phyloP scores from a whole-genome alignment of 2,888 invertebrate genomes.

The Drosophila stalkeri region DNA sequence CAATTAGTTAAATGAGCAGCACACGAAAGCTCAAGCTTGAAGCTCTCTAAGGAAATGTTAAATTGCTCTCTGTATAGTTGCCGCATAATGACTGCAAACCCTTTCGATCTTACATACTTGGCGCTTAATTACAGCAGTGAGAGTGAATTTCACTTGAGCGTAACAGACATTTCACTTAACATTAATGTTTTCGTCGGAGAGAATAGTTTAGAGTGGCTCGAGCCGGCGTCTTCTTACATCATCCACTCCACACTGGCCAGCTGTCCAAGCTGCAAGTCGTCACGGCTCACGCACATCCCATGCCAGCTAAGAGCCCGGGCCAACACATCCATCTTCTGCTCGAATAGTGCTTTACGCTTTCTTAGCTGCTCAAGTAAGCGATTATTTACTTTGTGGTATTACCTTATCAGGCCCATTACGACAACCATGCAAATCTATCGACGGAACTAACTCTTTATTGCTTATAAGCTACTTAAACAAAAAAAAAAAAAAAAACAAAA shows the following conservation, averaged over 20 bases:
- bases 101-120: constrained; percentile 3
- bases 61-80: background rate
- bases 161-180: constrained; percentile 21
- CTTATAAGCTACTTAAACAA: constrained; percentile 29
- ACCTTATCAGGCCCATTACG: background rate
- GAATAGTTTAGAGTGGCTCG: constrained; percentile 5
- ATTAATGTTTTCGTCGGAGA: background rate
- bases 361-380: constrained; percentile 55
- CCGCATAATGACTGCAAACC: background rate
- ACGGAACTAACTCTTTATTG: constrained; percentile 28
- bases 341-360: constrained; percentile 59
- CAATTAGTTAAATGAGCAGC: constrained; percentile 2
- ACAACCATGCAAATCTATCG: background rate
- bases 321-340: constrained; percentile 4
- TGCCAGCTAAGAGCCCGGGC: constrained; percentile 1
- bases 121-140: constrained; percentile 7
- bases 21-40: too few species aligned
- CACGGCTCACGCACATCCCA: constrained; percentile 33
- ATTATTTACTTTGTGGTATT: constrained; percentile 22
- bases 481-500: constrained; percentile 10
- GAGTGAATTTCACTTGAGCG: constrained; percentile 31
- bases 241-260: constrained; percentile 21
- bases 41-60: background rate
- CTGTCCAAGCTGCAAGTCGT: constrained; percentile 21
- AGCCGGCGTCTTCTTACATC: constrained; percentile 28